Evolutionary conservation across 2,888 invertebrate species (phyloP).

Genomic region (Sipha maydis): DNA sequence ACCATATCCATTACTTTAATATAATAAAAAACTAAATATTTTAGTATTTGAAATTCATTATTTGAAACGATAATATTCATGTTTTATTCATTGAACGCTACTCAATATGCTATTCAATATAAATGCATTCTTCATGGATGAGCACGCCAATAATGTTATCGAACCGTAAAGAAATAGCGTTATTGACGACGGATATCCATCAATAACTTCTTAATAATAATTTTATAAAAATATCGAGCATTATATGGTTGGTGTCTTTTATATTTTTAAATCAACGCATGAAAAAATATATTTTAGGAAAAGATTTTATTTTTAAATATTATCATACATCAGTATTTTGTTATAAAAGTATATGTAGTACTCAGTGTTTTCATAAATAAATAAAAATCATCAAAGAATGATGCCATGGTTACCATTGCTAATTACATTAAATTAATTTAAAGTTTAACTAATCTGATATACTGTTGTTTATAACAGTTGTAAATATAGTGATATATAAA

Average conservation of each 20-base stretch:
- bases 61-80: too few species aligned
- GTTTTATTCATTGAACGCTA: not conserved
- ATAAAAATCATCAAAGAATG: too few species aligned
- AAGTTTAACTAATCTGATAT: not conserved
- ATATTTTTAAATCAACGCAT: too few species aligned
- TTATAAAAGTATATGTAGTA: too few species aligned
- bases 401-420: too few species aligned
- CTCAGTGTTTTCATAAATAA: too few species aligned
- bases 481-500: not conserved
- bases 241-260: not conserved
- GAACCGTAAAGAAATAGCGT: constrained; percentile 22
- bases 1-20: too few species aligned
- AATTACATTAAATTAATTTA: not conserved
- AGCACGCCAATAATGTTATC: not conserved
- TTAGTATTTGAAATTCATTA: too few species aligned
- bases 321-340: too few species aligned
- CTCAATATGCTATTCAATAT: not conserved
- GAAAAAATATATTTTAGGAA: too few species aligned
- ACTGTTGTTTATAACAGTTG: not conserved
- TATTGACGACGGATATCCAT: constrained; percentile 19
- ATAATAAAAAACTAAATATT: too few species aligned
- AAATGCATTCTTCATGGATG: constrained; percentile 15
- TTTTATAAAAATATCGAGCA: not conserved
- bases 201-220: not conserved
- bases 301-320: too few species aligned